Base-by-base conservation (phyloP, 2,888 invertebrate genomes). In the Altica lythri region DNA sequence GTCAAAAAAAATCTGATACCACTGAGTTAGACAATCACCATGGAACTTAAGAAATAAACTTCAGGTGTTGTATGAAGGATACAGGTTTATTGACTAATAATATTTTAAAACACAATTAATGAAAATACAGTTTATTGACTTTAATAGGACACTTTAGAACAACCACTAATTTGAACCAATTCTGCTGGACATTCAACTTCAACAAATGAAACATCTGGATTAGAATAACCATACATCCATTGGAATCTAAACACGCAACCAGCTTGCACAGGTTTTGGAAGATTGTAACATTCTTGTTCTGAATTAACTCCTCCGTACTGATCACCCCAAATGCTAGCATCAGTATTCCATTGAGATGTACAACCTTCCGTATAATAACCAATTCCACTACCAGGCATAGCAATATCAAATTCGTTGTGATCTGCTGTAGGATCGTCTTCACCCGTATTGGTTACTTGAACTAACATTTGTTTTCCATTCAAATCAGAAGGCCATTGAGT, bases 391-490 rank as follows among this genome's bases (percentile, higher is more conserved):
- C 50, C 50, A 10, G 50, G 50, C 43, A 50, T 42, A 1, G 50
- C 50, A n/a, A 50, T 43, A 19, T 43, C 50, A 16, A 50, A 50
- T 13, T 40, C 17, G 42, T 49, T 42, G 8, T 35, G 12, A 35
- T 35, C 35, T 10, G 48, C 30, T 9, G 27, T 13, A 13, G 40
- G 46, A 17, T 30, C 52, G 22, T 43, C 43, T 14, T 53, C 57
- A 2, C 63, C 63, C 29, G 63, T 63, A 42, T 63, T 63, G 25
- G 61, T 63, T 8, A 63, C 34, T 19, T 64, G 64, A 2, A 64
- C 60, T 22, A 64, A 29, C 63, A 64, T 63, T 30, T 57, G 43
- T 53, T 64, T 63, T 8, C 53, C 57, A 5, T 55, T 48, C 16
- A 63, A 53, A 2, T 43, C 29, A 3, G 29, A 29, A 29, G 29